Evolutionary conservation across 2,113 vertebrate species (phyloP).

Genomic region (Coryphaenoides rupestris): DNA sequence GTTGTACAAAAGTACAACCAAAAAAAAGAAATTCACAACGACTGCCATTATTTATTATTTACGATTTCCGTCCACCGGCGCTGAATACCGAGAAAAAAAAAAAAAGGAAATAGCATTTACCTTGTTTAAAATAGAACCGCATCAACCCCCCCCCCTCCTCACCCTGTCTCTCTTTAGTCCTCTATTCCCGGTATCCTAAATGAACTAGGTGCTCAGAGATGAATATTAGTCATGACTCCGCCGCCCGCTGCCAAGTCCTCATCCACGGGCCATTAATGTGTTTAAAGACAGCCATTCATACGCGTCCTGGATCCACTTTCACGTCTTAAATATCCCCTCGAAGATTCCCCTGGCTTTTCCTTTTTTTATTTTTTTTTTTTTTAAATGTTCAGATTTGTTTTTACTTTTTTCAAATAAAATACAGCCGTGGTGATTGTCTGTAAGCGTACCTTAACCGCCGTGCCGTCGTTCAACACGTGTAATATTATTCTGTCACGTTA

Average conservation of each 20-base stretch:
- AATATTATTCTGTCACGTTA: slow-evolving; percentile 35
- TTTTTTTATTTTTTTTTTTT: neutral
- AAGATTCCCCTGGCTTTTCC: slow-evolving; percentile 27
- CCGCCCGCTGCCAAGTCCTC: slow-evolving; percentile 63
- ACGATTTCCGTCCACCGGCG: slow-evolving; percentile 52
- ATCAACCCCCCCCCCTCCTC: slow-evolving; percentile 39
- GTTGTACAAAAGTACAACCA: slow-evolving; percentile 30
- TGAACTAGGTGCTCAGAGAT: slow-evolving; percentile 64
- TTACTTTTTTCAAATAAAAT: slow-evolving; percentile 33
- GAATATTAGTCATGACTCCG: slow-evolving; percentile 71
- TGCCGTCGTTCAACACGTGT: slow-evolving; percentile 47
- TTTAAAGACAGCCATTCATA: slow-evolving; percentile 73
- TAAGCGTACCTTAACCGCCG: slow-evolving; percentile 30
- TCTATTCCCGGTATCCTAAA: slow-evolving; percentile 71
- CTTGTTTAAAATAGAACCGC: slow-evolving; percentile 49
- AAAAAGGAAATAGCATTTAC: slow-evolving; percentile 43
- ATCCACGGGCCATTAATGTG: slow-evolving; percentile 68
- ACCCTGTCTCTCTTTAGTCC: slow-evolving; percentile 33
- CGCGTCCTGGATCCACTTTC: slow-evolving; percentile 60
- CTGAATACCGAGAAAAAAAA: slow-evolving; percentile 51
- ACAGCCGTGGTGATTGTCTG: slow-evolving; percentile 42
- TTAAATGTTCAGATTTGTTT: too few species aligned
- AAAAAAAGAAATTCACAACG: slow-evolving; percentile 27
- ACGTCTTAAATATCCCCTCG: slow-evolving; percentile 55
- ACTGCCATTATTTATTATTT: slow-evolving; percentile 62